Evolutionary conservation across 2,888 invertebrate genomes (phyloP), one percentile per base, ranked within the genome.

Genomic region (Trypoxylon attenuatum): DNA sequence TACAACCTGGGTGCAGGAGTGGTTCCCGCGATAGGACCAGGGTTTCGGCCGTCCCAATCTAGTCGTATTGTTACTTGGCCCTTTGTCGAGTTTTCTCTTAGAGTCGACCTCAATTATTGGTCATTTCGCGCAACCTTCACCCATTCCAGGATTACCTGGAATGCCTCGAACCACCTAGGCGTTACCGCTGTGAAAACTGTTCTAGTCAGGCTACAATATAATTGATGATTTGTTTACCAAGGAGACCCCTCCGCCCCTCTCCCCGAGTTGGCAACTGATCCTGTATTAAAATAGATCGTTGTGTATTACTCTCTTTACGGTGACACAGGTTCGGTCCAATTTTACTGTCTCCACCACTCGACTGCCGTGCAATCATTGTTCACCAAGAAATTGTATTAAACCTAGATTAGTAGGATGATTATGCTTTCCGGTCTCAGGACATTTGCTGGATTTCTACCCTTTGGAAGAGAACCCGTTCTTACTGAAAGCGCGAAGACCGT

Each of bases 81-180:
- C 41, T 19, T 19, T 19, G 41, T 16, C 41, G 15, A 6, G 43
- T 22, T 45, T 22, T 45, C 45, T 5, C 45, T 13, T 22, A 15
- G 21, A 4, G 23, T 1, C 45, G 19, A 19, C 19, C 18, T 21
- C 43, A 19, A 21, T 43, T 19, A 43, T 45, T 23, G 22, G 45
- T 45, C 19, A 22, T 45, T 22, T 45, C 13, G 45, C 45, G 23
- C 45, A 33, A 33, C 33, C 33, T 33, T 45, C 23, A n/a, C n/a
- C n/a, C n/a, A n/a, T n/a, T n/a, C n/a, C n/a, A 13, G 22, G 23
- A 22, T 45, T 23, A 45, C 23, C 13, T 15, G n/a, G n/a, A 2
- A n/a, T n/a, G n/a, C n/a, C n/a, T n/a, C n/a, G n/a, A n/a, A n/a
- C n/a, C n/a, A n/a, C n/a, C n/a, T n/a, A n/a, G n/a, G n/a, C n/a